A percentile compares a stretch with the other conserved stretches of the same genome.
Evolutionary conservation across 92 coral and sea anemone genomes (phyloP).

Genomic region (Desmophyllum pertusum): DNA sequence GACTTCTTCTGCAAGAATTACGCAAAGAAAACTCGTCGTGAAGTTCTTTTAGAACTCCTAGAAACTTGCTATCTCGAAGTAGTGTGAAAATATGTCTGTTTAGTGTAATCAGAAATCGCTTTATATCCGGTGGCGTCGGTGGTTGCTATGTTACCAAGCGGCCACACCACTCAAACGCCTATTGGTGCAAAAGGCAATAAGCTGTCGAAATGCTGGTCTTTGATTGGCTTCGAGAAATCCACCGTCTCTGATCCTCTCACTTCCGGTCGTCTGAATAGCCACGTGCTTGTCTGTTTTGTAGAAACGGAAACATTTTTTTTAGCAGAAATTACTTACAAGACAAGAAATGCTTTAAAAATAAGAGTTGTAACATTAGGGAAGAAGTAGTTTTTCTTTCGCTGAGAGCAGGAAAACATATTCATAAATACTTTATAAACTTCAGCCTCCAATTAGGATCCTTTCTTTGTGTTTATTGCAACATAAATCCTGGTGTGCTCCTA

Average conservation of each 20-base stretch:
- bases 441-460: conserved; percentile 11
- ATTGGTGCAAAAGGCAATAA: conserved; percentile 18
- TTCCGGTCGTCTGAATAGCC: conserved; percentile 42
- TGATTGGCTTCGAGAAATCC: conserved; percentile 27
- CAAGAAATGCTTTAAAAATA: not conserved
- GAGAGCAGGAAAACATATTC: not conserved
- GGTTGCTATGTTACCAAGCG: conserved; percentile 72
- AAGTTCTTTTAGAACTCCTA: conserved; percentile 23
- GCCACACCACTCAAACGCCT: conserved; percentile 27
- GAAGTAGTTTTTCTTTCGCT: not conserved
- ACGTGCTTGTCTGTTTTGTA: conserved; percentile 40
- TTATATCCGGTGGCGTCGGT: conserved; percentile 86
- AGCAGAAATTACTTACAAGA: not conserved
- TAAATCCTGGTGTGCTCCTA: not conserved
- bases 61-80: conserved; percentile 9
- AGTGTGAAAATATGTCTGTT: conserved; percentile 74
- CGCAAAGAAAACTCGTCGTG: conserved; percentile 25
- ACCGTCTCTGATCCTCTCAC: conserved; percentile 15
- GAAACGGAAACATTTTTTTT: not conserved
- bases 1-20: conserved; percentile 6
- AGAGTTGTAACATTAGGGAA: not conserved
- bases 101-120: conserved; percentile 68
- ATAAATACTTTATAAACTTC: conserved; percentile 33
- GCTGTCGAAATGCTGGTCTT: not conserved
- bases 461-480: not conserved